These are phyloP conservation scores for Leptinotarsa texana DNA, from an alignment of 1,140 invertebrate genomes.

Conservation along the genomic window DNA sequence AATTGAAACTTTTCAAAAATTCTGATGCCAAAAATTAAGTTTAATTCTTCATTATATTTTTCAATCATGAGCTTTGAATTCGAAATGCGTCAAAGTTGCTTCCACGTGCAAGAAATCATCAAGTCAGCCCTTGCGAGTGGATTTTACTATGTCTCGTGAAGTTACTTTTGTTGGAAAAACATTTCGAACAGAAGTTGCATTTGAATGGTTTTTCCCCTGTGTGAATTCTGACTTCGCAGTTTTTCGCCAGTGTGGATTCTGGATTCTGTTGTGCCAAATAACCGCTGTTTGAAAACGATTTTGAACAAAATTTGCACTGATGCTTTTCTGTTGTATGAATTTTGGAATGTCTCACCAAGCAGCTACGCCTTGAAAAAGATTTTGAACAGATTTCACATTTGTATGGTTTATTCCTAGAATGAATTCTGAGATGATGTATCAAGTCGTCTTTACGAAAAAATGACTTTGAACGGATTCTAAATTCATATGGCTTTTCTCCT, in stretches of 20 bases:
- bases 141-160: too few species aligned
- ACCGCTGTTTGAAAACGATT: slow-evolving; percentile 62
- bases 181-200: too few species aligned
- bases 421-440: slow-evolving; percentile 73
- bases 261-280: slow-evolving; percentile 33
- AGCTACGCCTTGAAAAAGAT: slow-evolving; percentile 54
- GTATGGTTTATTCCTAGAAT: slow-evolving; percentile 76
- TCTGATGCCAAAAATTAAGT: too few species aligned
- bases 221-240: slow-evolving; percentile 10
- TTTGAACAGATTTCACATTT: slow-evolving; percentile 69
- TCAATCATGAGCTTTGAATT: too few species aligned
- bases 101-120: too few species aligned
- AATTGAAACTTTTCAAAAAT: too few species aligned
- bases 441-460: slow-evolving; percentile 44
- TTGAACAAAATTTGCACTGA: slow-evolving; percentile 64
- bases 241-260: slow-evolving; percentile 38
- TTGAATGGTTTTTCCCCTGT: slow-evolving; percentile 32
- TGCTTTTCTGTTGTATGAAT: slow-evolving; percentile 65
- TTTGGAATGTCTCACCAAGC: slow-evolving; percentile 49
- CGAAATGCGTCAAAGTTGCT: too few species aligned
- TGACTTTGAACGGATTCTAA: slow-evolving; percentile 38
- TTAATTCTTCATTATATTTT: too few species aligned
- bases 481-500: slow-evolving; percentile 44
- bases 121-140: too few species aligned
- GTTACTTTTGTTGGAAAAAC: too few species aligned